Evolutionary conservation across 2,797 vertebrate genomes (phyloP), one percentile per base, ranked within the genome.

Genomic region (Rhabdomys pumilio): DNA sequence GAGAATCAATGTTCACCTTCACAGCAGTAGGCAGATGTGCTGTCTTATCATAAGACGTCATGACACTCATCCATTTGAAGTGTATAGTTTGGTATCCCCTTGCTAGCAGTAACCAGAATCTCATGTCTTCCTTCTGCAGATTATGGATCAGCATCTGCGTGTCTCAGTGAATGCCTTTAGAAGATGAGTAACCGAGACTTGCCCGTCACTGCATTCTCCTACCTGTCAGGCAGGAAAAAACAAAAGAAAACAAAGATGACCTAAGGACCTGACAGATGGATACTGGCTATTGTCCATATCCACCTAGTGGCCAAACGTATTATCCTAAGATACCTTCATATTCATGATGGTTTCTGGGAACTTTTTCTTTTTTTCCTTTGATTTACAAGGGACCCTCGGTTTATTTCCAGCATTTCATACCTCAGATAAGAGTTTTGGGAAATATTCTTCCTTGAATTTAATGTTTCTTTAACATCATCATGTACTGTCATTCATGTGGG

Each of bases 331-430:
- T 26, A 59, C 19, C 47, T 69, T 57, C 14, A 53, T 91, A 24
- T 24, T 86, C 19, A 59, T 47, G 91, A 84, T 17, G 1, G 10
- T 17, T 75, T 41, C 3, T 29, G 3, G 26, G 3, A 0, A 83
- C 65, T 89, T 29, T 73, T 26, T 82, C 73, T 12, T 61, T 73
- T 73, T 44, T 81, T 72, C 59, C 22, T 10, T 41, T 69, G 7
- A 79, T 95, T 94, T 31, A 55, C 61, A 72, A 41, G 22, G 19
- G 55, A 91, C 63, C 65, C 10, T 29, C n/a, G 26, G 2, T 83
- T 63, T 84, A 44, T 53, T 93, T 65, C 67, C 15, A 63, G 65
- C 8, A 1, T 89, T 93, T 94, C 76, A 73, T 80, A 17, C 29
- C 12, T 50, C 22, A 83, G 13, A 44, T 63, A 69, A 55, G 20